Percentiles rank a stretch among this genome's conserved stretches.
These are phyloP conservation scores for Bradypus variegatus DNA, from an alignment of 2,797 vertebrate genomes.

Conservation along the genomic window DNA sequence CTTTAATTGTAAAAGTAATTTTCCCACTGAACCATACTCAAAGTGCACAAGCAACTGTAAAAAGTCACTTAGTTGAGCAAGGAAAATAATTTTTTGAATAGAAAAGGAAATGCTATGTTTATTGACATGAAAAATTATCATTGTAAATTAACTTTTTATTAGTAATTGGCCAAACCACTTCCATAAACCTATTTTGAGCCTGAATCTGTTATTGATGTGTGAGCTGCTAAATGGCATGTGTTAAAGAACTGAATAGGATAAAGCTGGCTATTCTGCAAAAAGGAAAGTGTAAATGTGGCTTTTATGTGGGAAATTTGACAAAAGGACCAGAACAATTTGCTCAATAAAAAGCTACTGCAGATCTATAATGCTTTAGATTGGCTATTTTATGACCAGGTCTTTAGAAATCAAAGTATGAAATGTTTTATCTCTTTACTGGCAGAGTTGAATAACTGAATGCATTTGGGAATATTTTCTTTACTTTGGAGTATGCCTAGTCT, in stretches of 20 bases:
- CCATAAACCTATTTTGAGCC: not conserved
- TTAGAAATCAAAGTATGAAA: not conserved
- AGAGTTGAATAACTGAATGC: not conserved
- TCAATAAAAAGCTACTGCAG: not conserved
- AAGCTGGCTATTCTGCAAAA: not conserved
- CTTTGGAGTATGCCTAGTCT: not conserved
- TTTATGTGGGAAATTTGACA: not conserved
- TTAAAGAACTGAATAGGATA: not conserved
- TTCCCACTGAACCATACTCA: not conserved
- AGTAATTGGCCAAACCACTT: not conserved
- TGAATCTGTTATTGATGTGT: not conserved
- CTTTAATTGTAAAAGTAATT: not conserved
- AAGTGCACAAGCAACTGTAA: not conserved
- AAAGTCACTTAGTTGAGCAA: not conserved
- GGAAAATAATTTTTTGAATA: not conserved
- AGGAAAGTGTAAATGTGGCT: not conserved
- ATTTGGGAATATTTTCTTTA: not conserved
- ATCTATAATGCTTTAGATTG: not conserved
- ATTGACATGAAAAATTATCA: not conserved
- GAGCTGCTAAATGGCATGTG: not conserved
- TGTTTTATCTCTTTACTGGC: not conserved
- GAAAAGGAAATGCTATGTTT: not conserved
- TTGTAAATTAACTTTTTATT: not conserved
- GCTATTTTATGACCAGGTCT: not conserved
- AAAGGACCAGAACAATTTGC: not conserved